These are phyloP conservation scores for Sarcophaga subvicina DNA, from an alignment of 2,888 invertebrate species.

Conservation along the genomic window DNA sequence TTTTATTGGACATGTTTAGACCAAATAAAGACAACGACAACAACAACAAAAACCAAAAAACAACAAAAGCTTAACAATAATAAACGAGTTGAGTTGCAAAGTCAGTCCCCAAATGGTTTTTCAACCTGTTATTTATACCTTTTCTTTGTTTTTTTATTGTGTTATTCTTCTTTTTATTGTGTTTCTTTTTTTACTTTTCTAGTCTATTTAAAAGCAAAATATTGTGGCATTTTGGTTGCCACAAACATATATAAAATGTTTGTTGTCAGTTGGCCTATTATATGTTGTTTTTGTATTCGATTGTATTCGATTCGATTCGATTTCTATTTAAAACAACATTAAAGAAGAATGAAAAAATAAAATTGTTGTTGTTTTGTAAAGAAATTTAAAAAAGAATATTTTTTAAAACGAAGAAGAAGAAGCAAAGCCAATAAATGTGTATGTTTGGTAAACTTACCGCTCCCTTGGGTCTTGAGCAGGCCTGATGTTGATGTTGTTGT, in stretches of 20 bases:
- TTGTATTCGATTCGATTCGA: slow-evolving; percentile 29
- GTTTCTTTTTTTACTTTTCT: not conserved
- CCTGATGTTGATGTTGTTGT: slow-evolving; percentile 69
- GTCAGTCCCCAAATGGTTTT: slow-evolving; percentile 22
- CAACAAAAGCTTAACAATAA: slow-evolving; percentile 30
- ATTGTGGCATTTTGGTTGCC: slow-evolving; percentile 13
- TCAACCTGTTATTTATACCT: slow-evolving; percentile 63
- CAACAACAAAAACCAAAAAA: slow-evolving; percentile 46
- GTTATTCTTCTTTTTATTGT: not conserved
- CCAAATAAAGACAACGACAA: slow-evolving; percentile 28
- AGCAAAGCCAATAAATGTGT: not conserved
- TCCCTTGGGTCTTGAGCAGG: slow-evolving; percentile 80
- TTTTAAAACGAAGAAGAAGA: not conserved
- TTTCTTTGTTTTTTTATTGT: slow-evolving; percentile 42
- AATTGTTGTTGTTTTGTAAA: slow-evolving; percentile 20
- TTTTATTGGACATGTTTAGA: slow-evolving; percentile 54
- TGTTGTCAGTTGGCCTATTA: not conserved
- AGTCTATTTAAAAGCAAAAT: slow-evolving; percentile 11
- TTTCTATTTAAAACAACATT: not conserved
- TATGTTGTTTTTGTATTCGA: too few species aligned
- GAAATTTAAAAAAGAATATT: not conserved
- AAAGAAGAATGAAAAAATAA: not conserved
- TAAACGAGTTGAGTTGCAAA: slow-evolving; percentile 42
- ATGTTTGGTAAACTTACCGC: slow-evolving; percentile 78
- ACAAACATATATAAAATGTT: slow-evolving; percentile 13